A percentile compares a stretch with the other conserved stretches of the same genome.
Evolutionary conservation across 2,888 invertebrate species (phyloP).

Genomic region (Eristalinus sepulchralis): DNA sequence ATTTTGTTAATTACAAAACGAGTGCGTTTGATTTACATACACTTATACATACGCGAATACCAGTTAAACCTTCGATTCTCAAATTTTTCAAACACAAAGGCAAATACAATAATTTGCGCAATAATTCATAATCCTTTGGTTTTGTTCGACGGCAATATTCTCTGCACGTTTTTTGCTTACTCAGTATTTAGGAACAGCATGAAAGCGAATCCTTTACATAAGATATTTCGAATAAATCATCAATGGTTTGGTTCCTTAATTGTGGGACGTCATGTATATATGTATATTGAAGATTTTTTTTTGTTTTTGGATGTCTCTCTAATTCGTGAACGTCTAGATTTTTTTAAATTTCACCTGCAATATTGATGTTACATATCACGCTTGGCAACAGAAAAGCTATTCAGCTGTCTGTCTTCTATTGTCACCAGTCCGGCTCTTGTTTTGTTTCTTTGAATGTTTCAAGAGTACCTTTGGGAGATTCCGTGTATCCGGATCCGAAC

Average conservation of each 20-base stretch:
- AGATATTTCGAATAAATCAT: constrained; percentile 63
- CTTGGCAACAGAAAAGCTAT: neutral
- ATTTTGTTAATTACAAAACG: constrained; percentile 81
- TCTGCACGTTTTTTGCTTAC: constrained; percentile 4
- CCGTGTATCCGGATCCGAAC: constrained; percentile 36
- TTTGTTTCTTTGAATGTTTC: constrained; percentile 32
- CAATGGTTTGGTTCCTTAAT: constrained; percentile 38
- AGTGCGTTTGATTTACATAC: constrained; percentile 70
- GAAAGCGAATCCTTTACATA: constrained; percentile 57
- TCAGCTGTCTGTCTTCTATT: neutral
- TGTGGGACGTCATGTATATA: neutral
- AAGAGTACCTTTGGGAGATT: constrained; percentile 59
- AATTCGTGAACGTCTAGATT: too few relatives aligned
- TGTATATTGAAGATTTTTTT: too few relatives aligned
- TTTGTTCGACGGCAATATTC: neutral
- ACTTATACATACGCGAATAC: neutral
- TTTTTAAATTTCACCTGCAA: neutral
- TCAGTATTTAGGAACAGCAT: constrained; percentile 24
- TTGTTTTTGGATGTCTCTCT: neutral
- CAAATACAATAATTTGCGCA: constrained; percentile 51
- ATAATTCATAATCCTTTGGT: constrained; percentile 56
- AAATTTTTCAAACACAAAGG: too few relatives aligned
- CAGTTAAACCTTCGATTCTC: constrained; percentile 11
- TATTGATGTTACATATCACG: neutral
- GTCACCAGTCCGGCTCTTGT: neutral